Conservation (phyloP, 2,888 invertebrate species). For the Conops quadrifasciatus region DNA sequence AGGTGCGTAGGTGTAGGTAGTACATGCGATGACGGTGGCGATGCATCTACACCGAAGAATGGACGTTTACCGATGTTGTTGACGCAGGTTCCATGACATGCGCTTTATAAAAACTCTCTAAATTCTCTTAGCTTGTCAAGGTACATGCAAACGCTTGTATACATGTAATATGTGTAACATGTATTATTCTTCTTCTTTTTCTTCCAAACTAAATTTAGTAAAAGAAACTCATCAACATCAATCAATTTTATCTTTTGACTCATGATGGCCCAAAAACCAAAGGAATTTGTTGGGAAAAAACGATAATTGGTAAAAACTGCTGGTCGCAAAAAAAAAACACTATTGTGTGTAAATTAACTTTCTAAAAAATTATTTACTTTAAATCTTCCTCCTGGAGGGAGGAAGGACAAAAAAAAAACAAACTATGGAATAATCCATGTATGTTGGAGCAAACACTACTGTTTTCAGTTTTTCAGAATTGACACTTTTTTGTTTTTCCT, state of each 20-base stretch:
- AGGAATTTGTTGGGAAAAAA: not conserved
- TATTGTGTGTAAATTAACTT: constrained; percentile 35
- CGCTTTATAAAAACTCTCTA: too few relatives aligned
- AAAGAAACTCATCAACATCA: not conserved
- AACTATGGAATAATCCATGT: not conserved
- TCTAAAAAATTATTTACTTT: constrained; percentile 32
- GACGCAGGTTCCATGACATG: too few relatives aligned
- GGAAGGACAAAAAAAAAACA: constrained; percentile 4
- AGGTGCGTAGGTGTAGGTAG: too few relatives aligned
- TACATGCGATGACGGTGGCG: too few relatives aligned
- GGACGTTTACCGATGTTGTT: too few relatives aligned
- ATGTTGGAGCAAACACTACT: not conserved
- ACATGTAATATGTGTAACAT: not conserved
- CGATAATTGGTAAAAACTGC: not conserved
- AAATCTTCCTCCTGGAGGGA: constrained; percentile 20
- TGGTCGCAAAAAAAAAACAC: not conserved
- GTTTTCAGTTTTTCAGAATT: constrained; percentile 3
- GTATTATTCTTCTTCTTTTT: not conserved
- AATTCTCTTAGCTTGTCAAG: not conserved
- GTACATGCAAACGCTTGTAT: not conserved
- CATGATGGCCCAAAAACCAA: not conserved
- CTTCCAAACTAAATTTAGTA: not conserved
- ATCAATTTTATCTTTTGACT: too few relatives aligned
- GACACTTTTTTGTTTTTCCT: not conserved
- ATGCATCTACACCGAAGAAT: too few relatives aligned